Evolutionary conservation across 2,888 invertebrate species (phyloP), one percentile per base, ranked within the genome.

Genomic region (Synanthedon formicaeformis): DNA sequence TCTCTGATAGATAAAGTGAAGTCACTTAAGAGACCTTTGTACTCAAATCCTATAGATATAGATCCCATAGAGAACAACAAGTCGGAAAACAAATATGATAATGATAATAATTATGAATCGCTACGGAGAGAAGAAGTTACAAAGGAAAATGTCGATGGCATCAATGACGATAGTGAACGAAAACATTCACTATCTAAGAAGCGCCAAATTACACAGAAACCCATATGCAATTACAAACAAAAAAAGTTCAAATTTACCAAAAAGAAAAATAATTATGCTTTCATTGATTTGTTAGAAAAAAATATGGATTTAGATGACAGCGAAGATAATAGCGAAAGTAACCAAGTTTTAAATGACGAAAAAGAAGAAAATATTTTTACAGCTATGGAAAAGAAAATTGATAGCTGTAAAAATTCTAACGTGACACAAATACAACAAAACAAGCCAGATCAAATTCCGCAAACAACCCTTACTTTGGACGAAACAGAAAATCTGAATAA

Each of bases 231-330:
- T 34, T 34, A 48, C n/a, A 40, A 45, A 49, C 27, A 23, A 41
- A 41, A 49, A 53, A 40, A 40, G 12, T 50, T 41, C 13, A 49
- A 53, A 49, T 41, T 41, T 53, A 51, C 18, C 23, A 40, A 41
- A 12, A 27, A 48, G 45, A 34, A 51, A 51, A 14, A 18, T 14
- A 81, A 86, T 57, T 85, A 69, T 50, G 68, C 63, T 18, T 76
- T 80, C 41, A 71, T 83, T 41, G 74, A 83, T 3, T 52, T 64
- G 52, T 57, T 83, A 50, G 75, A 82, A 51, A 73, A 66, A 55
- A 73, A 75, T 51, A 53, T 58, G 34, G 58, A 69, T 52, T 50
- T 64, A 2, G 66, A 61, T 41, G 67, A 76, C 13, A 18, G 18
- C 6, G 49, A 49, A 49, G 23, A 16, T 49, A 16, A 16, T 18